Evolutionary conservation across 2,113 vertebrate genomes (phyloP).

Genomic region (Callipepla squamata): DNA sequence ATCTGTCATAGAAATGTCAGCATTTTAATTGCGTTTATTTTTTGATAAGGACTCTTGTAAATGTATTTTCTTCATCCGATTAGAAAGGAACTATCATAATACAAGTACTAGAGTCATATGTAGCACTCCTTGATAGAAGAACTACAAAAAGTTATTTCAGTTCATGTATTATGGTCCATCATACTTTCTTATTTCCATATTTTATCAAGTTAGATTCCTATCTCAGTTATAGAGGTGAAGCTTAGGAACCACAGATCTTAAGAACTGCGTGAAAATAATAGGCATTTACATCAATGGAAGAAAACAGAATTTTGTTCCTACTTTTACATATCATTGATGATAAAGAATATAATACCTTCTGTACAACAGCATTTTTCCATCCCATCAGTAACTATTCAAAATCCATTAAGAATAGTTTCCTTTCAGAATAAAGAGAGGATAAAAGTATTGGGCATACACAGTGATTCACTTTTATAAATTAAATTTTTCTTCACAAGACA

Average conservation of each 20-base stretch:
- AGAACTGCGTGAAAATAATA: neutral
- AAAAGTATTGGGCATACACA: neutral
- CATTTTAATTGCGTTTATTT: neutral
- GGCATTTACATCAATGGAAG: neutral
- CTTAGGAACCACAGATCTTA: no score
- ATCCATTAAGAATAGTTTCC: neutral
- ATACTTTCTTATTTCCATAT: neutral
- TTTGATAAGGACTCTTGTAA: neutral
- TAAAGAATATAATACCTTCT: neutral
- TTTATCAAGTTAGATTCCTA: neutral
- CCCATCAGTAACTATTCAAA: neutral
- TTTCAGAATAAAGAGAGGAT: neutral
- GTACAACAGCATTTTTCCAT: neutral
- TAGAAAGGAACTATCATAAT: neutral
- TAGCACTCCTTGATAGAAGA: accelerated
- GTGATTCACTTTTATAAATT: neutral
- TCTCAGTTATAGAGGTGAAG: neutral
- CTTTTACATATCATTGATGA: neutral
- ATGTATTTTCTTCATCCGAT: neutral
- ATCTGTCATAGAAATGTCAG: neutral
- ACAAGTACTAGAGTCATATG: neutral
- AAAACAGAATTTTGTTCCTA: neutral
- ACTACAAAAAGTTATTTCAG: neutral
- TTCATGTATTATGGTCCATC: neutral
- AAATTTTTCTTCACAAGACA: neutral